phyloP scores from a whole-genome alignment of 1,140 invertebrate species.

The Spodoptera litura region DNA sequence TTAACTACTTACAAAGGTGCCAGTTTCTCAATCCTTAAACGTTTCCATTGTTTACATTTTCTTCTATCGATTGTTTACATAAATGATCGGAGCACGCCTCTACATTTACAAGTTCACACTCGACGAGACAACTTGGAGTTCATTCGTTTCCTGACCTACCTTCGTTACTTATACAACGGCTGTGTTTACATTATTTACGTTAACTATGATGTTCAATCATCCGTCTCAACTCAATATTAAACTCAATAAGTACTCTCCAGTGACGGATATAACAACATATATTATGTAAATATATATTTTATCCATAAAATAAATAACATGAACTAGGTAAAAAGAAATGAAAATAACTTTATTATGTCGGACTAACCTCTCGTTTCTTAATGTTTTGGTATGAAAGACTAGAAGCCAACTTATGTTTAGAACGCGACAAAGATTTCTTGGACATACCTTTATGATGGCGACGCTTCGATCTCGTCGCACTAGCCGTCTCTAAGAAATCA shows the following conservation, averaged over 20 bases:
- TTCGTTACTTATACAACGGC: background rate
- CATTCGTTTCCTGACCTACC: constrained; percentile 22
- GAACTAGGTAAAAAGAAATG: too few species aligned
- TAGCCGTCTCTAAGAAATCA: constrained; percentile 54
- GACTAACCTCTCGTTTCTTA: too few species aligned
- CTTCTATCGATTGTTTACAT: constrained; percentile 52
- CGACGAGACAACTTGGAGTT: constrained; percentile 36
- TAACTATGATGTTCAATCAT: constrained; percentile 17
- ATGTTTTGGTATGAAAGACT: too few species aligned
- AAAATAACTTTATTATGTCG: too few species aligned
- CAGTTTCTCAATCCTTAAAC: constrained; percentile 56
- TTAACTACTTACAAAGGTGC: constrained; percentile 41
- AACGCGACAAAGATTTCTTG: background rate
- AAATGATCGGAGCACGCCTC: constrained; percentile 55
- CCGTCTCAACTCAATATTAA: constrained; percentile 2
- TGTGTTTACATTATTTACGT: constrained; percentile 1
- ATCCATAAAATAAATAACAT: too few species aligned
- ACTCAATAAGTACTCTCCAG: constrained; percentile 13
- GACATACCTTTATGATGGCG: background rate
- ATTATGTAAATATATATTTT: too few species aligned
- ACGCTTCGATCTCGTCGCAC: constrained; percentile 37
- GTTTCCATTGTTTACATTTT: constrained; percentile 58
- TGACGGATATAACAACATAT: background rate
- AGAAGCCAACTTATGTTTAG: too few species aligned
- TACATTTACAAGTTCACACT: constrained; percentile 47